Base-by-base conservation (phyloP, 23 tunicate genomes). In the Ascidia mentula region DNA sequence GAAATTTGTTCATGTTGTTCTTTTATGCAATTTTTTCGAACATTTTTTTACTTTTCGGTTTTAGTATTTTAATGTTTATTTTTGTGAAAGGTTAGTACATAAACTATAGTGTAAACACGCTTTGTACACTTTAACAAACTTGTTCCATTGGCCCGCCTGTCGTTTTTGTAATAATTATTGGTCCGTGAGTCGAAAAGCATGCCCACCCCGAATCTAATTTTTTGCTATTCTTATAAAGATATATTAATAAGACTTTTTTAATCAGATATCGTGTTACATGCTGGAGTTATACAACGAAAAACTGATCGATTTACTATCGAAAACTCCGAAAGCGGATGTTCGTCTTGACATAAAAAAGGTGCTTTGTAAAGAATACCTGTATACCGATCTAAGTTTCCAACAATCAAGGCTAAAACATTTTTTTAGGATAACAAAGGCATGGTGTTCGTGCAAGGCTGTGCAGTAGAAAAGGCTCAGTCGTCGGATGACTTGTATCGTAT, bases 281-380 rank as follows among this genome's bases (percentile, higher is more conserved):
- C 76, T 95, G 73, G 99, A 95, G 79, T 73, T 95, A 76, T 95
- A 95, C 89, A 89, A 90, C 59, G 99, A 95, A 18, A 90, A 95
- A 32, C 79, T 95, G 42, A 77, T 89, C 3, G 99, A 95, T 72
- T 60, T 95, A 32, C 81, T 95, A 20, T 40, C 40, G 4, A 74
- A 72, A 39, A 72, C 72, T 22, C 65, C 53, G 26, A 84, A 60
- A 24, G 82, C 76, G 33, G 42, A 61, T 5, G 84, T 83, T 26
- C 83, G 76, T 72, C 76, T 89, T 70, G 92, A 86, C 81, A 90
- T 95, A 34, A 95, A 95, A 72, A 95, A 95, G 60, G 93, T 88
- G 22, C 24, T 26, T 53, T 3, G 15, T 42, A 42, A 5, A 9
- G 22, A 1, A 9, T 53, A 20, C 1, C 1, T 5, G 22, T 20